Base-by-base conservation (phyloP, 2,888 invertebrate species). In the Patella ulyssiponensis region DNA sequence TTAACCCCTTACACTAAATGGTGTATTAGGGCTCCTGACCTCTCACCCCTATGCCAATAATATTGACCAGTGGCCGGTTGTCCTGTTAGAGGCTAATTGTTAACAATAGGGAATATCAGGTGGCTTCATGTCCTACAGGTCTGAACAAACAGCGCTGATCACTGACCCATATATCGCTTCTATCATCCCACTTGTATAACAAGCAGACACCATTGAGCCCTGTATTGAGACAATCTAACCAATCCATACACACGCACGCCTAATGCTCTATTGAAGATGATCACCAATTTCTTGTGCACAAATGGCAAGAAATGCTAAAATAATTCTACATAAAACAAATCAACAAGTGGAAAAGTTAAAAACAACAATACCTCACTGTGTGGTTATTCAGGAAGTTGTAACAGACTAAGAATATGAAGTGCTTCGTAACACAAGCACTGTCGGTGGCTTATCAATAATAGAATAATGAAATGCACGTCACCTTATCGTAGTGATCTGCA, bases 391-490 rank as follows among this genome's bases (percentile, higher is more conserved):
- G 64, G 64, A 64, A 64, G 64, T 64, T 20, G n/a, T 64, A 20
- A 64, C n/a, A 64, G 64, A 20, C n/a, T 64, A 64, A 64, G n/a
- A 64, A 64, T 64, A 64, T 64, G 64, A 64, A 64, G 64, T 64
- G 64, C 20, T n/a, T 64, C 64, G 64, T 64, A 64, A 64, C 64
- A 64, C n/a, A 51, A 53, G 64, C 44, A 69, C 53, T 70, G 71
- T 53, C 75, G 27, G 53, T 54, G 54, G 52, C 77, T 69, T 64
- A 73, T 73, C 74, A 75, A 75, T 58, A 73, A 73, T 54, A 51
- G 58, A 54, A 71, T 73, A 77, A 77, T 74, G 77, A 74, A 77
- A 79, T 69, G 74, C 77, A 73, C 71, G 77, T 79, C 79, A 79
- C 74, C 73, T 74, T 70, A 75, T 70, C 73, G 27, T 54, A 52